Percentiles rank a stretch among this genome's conserved stretches.
phyloP scores from a whole-genome alignment of 2,113 vertebrate species.

The Spilogale gracilis region DNA sequence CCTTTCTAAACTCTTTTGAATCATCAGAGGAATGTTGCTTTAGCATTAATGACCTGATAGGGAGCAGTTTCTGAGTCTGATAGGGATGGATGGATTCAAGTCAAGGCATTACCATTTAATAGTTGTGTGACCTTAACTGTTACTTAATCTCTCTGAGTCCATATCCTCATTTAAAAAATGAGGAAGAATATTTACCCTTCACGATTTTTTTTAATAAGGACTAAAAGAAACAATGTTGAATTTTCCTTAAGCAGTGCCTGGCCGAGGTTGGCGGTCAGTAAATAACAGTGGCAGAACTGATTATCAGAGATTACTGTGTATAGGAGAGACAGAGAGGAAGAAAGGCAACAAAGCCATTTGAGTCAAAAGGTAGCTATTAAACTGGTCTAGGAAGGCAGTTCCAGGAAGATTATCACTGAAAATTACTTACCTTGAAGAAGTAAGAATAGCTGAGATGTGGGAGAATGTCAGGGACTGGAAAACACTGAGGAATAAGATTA shows the following conservation, averaged over 20 bases:
- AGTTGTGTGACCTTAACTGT: conserved; percentile 18
- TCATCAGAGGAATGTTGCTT: not conserved
- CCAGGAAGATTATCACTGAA: conserved; percentile 43
- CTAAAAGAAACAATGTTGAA: conserved; percentile 23
- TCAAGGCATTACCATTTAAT: conserved; percentile 39
- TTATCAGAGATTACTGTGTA: conserved; percentile 5
- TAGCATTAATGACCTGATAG: not conserved
- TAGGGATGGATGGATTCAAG: not conserved
- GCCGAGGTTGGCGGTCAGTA: not conserved
- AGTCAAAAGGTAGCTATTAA: conserved; percentile 45
- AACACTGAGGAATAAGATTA: conserved; percentile 26
- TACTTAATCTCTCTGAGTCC: conserved; percentile 17
- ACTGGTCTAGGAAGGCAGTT: conserved; percentile 44
- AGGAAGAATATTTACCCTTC: not conserved
- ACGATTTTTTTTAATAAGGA: conserved; percentile 8
- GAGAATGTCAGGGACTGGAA: conserved; percentile 32
- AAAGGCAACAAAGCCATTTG: not conserved
- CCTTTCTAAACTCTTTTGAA: conserved; percentile 60
- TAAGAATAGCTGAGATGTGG: conserved; percentile 27
- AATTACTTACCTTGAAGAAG: conserved; percentile 1
- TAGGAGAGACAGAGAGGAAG: too few species aligned
- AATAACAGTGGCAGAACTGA: conserved; percentile 20
- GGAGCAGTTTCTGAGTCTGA: conserved; percentile 28
- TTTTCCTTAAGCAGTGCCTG: conserved; percentile 31
- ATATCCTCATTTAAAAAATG: conserved; percentile 43